A percentile compares a stretch with the other conserved stretches of the same genome.
These are phyloP conservation scores for Lumbricus terrestris DNA, from an alignment of 2,888 invertebrate genomes.

Conservation along the genomic window DNA sequence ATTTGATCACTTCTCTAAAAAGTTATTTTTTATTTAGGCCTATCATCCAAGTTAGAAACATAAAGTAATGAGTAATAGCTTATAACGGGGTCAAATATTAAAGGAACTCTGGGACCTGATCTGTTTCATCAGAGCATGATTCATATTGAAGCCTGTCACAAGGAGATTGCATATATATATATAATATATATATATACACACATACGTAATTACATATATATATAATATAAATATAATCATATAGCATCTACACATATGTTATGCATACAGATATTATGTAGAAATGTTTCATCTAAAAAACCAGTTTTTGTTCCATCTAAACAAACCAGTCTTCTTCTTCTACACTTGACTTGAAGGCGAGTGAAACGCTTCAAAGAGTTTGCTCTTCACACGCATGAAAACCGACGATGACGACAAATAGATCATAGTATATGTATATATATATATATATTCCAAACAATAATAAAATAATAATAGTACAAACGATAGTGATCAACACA, in stretches of 20 bases:
- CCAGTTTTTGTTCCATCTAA: neutral
- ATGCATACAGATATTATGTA: too few species aligned
- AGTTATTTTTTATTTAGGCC: too few species aligned
- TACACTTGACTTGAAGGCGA: too few species aligned
- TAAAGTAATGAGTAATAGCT: neutral
- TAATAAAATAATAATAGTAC: conserved; percentile 12
- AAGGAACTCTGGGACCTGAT: neutral
- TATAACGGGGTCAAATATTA: neutral
- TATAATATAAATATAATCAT: neutral
- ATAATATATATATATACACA: neutral
- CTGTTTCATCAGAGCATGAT: neutral
- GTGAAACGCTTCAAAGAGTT: neutral
- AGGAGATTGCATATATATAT: neutral
- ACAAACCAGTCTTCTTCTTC: neutral
- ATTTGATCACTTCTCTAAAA: too few species aligned
- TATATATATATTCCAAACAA: neutral
- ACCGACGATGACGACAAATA: neutral
- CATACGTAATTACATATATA: too few species aligned
- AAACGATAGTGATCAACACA: conserved; percentile 11
- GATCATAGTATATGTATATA: too few species aligned
- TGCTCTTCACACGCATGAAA: neutral
- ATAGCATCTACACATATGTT: too few species aligned
- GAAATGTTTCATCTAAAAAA: too few species aligned
- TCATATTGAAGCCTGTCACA: neutral
- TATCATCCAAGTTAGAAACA: too few species aligned